Base-by-base conservation (phyloP, 2,797 vertebrate genomes). In the Hypotaenidia okinawae region DNA sequence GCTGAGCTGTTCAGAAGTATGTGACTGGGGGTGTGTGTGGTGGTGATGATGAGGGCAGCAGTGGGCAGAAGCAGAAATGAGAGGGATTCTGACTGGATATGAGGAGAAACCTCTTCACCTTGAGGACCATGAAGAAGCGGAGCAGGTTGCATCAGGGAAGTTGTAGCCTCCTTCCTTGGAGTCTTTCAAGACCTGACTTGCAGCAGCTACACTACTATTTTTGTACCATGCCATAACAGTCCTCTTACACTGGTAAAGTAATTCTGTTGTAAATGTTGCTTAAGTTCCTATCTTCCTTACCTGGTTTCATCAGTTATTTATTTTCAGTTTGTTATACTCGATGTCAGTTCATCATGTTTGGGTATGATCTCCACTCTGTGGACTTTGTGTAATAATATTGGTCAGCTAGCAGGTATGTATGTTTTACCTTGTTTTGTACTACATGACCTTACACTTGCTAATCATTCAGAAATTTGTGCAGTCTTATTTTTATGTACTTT, bases 1-100 rank as follows among this genome's bases (percentile, higher is more conserved):
- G 17, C 52, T 49, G 39, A 70, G 19, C 28, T 25, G 24, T 58
- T 78, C 1, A 0, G 63, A 86, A 49, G 32, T 45, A 74, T 4
- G 2, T 0, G 2, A 10, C 2, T 1, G 11, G 16, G 30, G 11
- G 57, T 18, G 18, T 18, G 17, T 43, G 43, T 45, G 43, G 43
- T 45, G 43, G 43, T 45, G 43, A 45, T 45, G 43, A 19, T 45
- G 43, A 18, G 43, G 43, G 19, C 43, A 45, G 19, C 33, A 54
- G 66, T 35, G n/a, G 7, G 52, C 25, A 35, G 15, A 49, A 51
- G 25, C 3, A 3, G 52, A 69, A 90, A 49, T 1, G 2, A 83
- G 30, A 77, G 22, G 43, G 2, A 5, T 64, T 94, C 45, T 52
- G 27, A 32, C 3, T 74, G 32, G 19, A 4, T 49, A 22, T 21